Evolutionary conservation across 2,888 invertebrate genomes (phyloP).

Genomic region (Hedychridium roseum): DNA sequence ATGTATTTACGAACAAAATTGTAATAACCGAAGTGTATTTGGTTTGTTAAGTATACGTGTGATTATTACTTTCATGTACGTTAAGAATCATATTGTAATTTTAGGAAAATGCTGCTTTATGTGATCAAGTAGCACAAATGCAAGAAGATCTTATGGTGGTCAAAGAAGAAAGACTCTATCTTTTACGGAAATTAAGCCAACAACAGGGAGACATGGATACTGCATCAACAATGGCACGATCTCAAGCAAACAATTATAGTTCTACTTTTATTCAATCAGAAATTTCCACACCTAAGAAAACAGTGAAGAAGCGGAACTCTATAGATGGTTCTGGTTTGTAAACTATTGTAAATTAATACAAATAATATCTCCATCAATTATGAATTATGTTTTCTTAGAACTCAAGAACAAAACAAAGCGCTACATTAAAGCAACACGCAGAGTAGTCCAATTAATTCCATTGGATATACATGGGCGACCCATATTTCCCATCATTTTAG

Average conservation of each 20-base stretch:
- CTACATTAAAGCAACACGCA: conserved; percentile 53
- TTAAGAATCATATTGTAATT: conserved; percentile 18
- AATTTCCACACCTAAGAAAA: conserved; percentile 49
- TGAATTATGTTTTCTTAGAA: conserved; percentile 29
- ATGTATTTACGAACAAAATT: background rate
- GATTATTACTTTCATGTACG: background rate
- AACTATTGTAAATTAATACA: background rate
- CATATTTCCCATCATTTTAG: conserved; percentile 76
- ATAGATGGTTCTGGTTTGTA: conserved; percentile 45
- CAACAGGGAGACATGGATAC: conserved; percentile 63
- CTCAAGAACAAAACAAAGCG: conserved; percentile 53
- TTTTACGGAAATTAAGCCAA: conserved; percentile 79
- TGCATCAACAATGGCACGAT: conserved; percentile 36
- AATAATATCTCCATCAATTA: background rate
- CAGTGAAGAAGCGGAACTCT: conserved; percentile 49
- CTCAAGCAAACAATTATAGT: conserved; percentile 46
- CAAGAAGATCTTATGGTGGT: conserved; percentile 83
- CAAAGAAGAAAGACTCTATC: conserved; percentile 84
- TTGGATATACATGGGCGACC: conserved; percentile 74
- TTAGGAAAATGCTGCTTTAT: conserved; percentile 84
- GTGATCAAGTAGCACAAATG: conserved; percentile 86
- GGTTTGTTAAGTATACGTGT: background rate
- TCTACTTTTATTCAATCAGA: conserved; percentile 42
- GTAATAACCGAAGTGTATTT: background rate
- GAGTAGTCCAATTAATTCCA: conserved; percentile 71